phyloP scores from a whole-genome alignment of 2,888 invertebrate species.

The Margaritifera margaritifera region DNA sequence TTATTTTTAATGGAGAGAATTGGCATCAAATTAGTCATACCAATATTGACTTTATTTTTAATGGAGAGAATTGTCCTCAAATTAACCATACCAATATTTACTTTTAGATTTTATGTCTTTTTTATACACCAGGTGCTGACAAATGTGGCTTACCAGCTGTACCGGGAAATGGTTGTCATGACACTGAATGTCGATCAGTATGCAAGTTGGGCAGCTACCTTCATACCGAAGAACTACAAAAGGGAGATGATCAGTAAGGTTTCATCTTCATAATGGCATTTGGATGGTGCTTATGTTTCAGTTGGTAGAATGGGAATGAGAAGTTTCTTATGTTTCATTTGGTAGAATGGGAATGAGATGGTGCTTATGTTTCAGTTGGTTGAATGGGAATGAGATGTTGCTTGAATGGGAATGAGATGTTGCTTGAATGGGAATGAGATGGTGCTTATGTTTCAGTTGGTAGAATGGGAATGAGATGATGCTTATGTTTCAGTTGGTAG shows the following conservation, averaged over 20 bases:
- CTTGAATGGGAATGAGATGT: background rate
- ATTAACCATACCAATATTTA: background rate
- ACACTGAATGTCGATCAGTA: slow-evolving; percentile 57
- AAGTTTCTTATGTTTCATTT: background rate
- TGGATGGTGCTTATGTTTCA: background rate
- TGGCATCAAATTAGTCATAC: no score
- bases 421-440: background rate
- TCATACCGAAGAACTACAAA: slow-evolving; percentile 54
- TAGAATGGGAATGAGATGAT: background rate
- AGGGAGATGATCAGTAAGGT: slow-evolving; percentile 32
- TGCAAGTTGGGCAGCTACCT: slow-evolving; percentile 57
- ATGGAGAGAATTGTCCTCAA: no score
- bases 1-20: no score
- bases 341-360: background rate
- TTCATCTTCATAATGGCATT: background rate
- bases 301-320: background rate
- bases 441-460: background rate
- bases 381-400: background rate
- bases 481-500: background rate
- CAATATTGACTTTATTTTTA: no score
- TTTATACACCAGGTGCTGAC: slow-evolving; percentile 42
- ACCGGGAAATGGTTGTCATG: slow-evolving; percentile 55
- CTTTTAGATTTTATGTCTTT: background rate
- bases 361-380: background rate
- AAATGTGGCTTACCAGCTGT: slow-evolving; percentile 49